phyloP scores from a whole-genome alignment of 2,888 invertebrate species.

The Bellardia pandia region DNA sequence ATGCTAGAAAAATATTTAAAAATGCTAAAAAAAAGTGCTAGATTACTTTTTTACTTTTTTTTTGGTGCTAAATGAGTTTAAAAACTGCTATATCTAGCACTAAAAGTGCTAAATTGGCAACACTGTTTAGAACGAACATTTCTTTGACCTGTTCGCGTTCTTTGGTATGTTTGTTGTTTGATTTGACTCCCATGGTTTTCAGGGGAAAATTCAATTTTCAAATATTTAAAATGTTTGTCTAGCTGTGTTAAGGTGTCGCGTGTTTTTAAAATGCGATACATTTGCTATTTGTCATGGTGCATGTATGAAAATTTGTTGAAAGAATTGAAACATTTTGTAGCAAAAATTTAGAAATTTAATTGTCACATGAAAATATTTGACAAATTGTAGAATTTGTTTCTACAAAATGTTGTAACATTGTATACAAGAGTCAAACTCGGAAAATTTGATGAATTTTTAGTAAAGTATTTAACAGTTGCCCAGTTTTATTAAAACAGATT shows the following conservation, averaged over 20 bases:
- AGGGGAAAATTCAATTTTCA: conserved; percentile 70
- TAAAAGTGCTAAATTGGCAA: no score
- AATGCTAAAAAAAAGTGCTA: no score
- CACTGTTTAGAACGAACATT: not conserved
- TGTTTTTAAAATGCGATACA: conserved; percentile 74
- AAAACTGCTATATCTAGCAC: no score
- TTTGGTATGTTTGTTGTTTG: conserved; percentile 35
- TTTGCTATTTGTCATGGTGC: conserved; percentile 61
- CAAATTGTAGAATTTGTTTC: no score
- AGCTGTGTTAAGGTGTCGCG: conserved; percentile 71
- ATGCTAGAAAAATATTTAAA: no score
- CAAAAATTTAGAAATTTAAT: not conserved
- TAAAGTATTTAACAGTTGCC: no score
- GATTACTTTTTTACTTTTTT: no score
- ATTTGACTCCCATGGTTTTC: conserved; percentile 71
- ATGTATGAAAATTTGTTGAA: not conserved
- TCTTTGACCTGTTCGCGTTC: conserved; percentile 63
- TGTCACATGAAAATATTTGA: not conserved
- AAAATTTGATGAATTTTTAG: no score
- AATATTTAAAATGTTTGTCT: conserved; percentile 50
- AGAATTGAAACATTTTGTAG: not conserved
- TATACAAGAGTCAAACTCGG: no score
- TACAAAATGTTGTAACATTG: no score
- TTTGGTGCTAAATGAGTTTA: no score
- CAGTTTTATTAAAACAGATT: no score